Conservation (phyloP, 2,113 vertebrate genomes). For the Delphinapterus leucas region DNA sequence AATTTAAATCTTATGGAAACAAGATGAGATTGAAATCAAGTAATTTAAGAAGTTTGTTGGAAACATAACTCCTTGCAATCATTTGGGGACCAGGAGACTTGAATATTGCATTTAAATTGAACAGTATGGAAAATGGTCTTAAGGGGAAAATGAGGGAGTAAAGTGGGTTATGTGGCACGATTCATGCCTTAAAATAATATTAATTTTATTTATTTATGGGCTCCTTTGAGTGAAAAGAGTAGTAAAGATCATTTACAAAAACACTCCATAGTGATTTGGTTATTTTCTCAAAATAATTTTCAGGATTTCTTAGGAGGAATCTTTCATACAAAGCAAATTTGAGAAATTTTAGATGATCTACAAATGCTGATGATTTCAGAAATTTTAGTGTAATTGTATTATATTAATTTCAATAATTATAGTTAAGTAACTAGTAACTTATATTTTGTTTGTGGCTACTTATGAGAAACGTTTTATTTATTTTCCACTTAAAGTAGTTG, state of each 20-base stretch:
- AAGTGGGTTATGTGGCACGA: neutral
- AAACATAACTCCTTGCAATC: neutral
- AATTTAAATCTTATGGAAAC: constrained; percentile 14
- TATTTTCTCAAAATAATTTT: constrained; percentile 17
- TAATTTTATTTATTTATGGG: neutral
- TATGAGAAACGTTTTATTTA: neutral
- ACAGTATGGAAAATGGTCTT: neutral
- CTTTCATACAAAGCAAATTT: neutral
- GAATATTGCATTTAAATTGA: neutral
- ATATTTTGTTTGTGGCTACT: neutral
- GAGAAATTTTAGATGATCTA: neutral
- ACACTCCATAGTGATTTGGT: neutral
- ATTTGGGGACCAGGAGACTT: neutral
- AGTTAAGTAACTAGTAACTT: neutral
- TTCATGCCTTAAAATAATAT: neutral
- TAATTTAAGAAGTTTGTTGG: neutral
- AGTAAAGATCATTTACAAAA: neutral
- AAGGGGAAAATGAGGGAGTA: neutral
- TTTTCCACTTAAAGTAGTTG: neutral
- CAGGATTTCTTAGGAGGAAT: neutral
- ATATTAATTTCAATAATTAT: neutral
- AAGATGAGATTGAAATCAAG: neutral
- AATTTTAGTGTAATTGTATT: neutral
- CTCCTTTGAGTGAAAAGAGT: neutral
- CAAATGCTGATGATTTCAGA: neutral